Conservation (phyloP, 2,888 invertebrate genomes). For the Drosophila percnosoma region DNA sequence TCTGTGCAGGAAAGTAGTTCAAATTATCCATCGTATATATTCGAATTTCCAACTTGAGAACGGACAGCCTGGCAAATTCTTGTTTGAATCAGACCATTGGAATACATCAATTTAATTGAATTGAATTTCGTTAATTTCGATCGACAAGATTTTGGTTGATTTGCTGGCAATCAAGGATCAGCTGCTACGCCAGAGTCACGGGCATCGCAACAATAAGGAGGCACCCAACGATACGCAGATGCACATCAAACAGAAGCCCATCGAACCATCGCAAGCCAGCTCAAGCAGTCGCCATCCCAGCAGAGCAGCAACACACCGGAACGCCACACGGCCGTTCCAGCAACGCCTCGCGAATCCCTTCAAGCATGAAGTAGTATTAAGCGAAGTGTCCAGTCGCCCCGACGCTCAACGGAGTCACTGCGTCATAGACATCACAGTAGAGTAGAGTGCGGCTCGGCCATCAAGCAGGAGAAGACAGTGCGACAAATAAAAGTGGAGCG, state of each 20-base stretch:
- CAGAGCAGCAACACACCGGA: conserved; percentile 15
- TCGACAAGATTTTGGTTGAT: neutral
- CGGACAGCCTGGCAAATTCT: neutral
- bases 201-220: conserved; percentile 57
- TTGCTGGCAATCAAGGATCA: conserved; percentile 33
- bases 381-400: conserved; percentile 18
- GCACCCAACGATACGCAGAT: conserved; percentile 13
- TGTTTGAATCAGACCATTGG: neutral
- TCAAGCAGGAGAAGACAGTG: conserved; percentile 57
- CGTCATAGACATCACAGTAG: conserved; percentile 11
- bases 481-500: conserved; percentile 60
- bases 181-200: conserved; percentile 66
- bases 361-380: conserved; percentile 71
- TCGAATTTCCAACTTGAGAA: neutral
- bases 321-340: neutral
- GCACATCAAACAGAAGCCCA: conserved; percentile 34
- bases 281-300: conserved; percentile 4
- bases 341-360: conserved; percentile 53
- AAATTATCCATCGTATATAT: neutral
- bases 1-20: neutral
- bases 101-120: neutral
- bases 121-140: neutral
- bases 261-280: neutral
- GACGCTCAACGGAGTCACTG: conserved; percentile 8
- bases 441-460: conserved; percentile 18